Percentiles rank a stretch among this genome's conserved stretches.
Conservation (phyloP, 2,113 vertebrate species). For the Canis aureus region DNA sequence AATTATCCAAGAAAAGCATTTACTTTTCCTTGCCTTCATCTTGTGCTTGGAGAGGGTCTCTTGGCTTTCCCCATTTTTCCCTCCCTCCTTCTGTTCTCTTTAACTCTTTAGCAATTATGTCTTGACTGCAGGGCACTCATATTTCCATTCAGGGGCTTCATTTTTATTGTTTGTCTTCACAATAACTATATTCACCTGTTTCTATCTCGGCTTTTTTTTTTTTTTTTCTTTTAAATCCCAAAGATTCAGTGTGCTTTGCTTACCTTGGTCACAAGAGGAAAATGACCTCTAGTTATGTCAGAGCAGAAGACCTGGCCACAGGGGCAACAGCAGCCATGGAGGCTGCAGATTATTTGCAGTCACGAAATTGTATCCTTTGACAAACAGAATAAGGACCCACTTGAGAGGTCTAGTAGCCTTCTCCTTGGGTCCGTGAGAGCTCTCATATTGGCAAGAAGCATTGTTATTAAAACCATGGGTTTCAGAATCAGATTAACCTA, state of each 20-base stretch:
- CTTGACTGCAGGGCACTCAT: constrained; percentile 62
- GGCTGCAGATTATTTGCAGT: background rate
- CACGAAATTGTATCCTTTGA: background rate
- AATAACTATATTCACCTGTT: constrained; percentile 72
- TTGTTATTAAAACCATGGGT: constrained; percentile 49
- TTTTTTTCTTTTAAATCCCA: background rate
- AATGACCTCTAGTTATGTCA: background rate
- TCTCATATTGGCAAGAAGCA: background rate
- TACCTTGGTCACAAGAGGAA: constrained; percentile 4
- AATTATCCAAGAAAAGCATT: constrained; percentile 68
- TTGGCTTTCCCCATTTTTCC: background rate
- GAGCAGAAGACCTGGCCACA: background rate
- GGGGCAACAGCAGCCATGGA: background rate
- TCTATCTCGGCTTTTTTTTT: background rate
- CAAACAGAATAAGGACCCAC: background rate
- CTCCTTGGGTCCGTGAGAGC: constrained; percentile 51
- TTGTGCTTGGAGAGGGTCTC: constrained; percentile 26
- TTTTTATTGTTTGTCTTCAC: constrained; percentile 78
- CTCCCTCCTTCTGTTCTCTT: constrained; percentile 34
- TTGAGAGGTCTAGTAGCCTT: background rate
- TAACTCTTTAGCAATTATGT: constrained; percentile 72
- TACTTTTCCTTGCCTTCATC: constrained; percentile 62
- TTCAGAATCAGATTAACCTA: constrained; percentile 65
- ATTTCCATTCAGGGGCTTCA: constrained; percentile 52
- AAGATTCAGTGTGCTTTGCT: background rate